Evolutionary conservation across 2,113 vertebrate species (phyloP).

Genomic region (Percopsis transmontana): DNA sequence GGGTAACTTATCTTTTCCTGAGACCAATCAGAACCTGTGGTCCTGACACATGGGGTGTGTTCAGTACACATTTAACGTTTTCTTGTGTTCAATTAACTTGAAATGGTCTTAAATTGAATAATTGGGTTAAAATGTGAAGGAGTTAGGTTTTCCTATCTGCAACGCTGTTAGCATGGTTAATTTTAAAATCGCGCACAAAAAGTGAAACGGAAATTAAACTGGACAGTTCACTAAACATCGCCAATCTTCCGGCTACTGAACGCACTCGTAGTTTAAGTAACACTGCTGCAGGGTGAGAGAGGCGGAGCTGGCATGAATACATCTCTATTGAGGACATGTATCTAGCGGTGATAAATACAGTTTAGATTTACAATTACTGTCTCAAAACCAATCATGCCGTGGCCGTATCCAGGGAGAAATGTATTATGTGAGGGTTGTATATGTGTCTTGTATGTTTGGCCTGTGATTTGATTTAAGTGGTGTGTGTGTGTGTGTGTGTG

Average conservation of each 20-base stretch:
- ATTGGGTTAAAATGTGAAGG: too few relatives aligned
- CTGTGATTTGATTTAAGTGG: slow-evolving; percentile 42
- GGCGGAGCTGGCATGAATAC: slow-evolving; percentile 5
- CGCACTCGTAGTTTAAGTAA: neutral
- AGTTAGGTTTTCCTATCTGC: too few relatives aligned
- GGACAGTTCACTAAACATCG: too few relatives aligned
- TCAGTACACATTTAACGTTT: too few relatives aligned
- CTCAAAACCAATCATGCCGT: slow-evolving; percentile 23
- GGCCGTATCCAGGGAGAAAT: slow-evolving; percentile 20
- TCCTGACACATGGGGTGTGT: too few relatives aligned
- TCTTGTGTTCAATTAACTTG: too few relatives aligned
- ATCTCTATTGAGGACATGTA: slow-evolving; percentile 8
- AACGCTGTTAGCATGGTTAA: too few relatives aligned
- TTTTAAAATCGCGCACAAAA: too few relatives aligned
- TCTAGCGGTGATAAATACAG: slow-evolving; percentile 47
- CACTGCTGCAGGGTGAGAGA: neutral
- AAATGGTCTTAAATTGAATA: too few relatives aligned
- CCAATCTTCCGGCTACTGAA: neutral
- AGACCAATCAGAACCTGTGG: neutral
- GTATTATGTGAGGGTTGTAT: slow-evolving; percentile 17
- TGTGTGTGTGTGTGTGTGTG: slow-evolving; percentile 19
- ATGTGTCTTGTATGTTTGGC: slow-evolving; percentile 41
- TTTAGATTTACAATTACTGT: slow-evolving; percentile 31
- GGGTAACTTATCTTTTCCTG: neutral
- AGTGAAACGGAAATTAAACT: too few relatives aligned